These are phyloP conservation scores for Spialia ferax DNA, from an alignment of 2,888 invertebrate genomes.

Conservation along the genomic window DNA sequence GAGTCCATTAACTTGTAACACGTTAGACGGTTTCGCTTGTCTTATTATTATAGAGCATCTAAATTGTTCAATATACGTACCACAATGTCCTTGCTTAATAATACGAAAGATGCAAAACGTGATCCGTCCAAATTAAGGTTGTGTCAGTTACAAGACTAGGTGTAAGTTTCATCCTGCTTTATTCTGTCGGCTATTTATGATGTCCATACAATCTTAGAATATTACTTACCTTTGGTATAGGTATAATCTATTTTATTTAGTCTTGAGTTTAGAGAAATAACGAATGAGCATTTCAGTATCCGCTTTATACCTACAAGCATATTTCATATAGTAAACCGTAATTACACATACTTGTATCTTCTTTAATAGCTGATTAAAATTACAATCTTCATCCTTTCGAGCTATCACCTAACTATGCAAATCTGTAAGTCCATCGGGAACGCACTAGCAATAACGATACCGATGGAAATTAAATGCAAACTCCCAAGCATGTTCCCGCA, in stretches of 20 bases:
- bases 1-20: slow-evolving; percentile 37
- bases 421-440: slow-evolving; percentile 22
- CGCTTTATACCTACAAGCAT: too few species aligned
- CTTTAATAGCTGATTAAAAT: not conserved
- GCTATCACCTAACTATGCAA: slow-evolving; percentile 27
- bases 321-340: too few species aligned
- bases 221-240: too few species aligned
- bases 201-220: too few species aligned
- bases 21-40: slow-evolving; percentile 23
- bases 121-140: not conserved
- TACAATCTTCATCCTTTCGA: not conserved
- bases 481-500: slow-evolving; percentile 30
- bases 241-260: too few species aligned
- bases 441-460: slow-evolving; percentile 24
- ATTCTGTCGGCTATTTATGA: too few species aligned
- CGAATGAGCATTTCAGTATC: too few species aligned
- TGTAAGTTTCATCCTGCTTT: too few species aligned
- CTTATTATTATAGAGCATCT: slow-evolving; percentile 11
- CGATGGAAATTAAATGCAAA: slow-evolving; percentile 26
- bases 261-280: too few species aligned
- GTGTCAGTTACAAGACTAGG: not conserved
- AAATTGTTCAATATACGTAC: slow-evolving; percentile 19
- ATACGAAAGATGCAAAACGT: not conserved
- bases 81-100: slow-evolving; percentile 1
- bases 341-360: not conserved